Evolutionary conservation across 2,113 vertebrate species (phyloP).

Genomic region (Mormyrus lacerda): DNA sequence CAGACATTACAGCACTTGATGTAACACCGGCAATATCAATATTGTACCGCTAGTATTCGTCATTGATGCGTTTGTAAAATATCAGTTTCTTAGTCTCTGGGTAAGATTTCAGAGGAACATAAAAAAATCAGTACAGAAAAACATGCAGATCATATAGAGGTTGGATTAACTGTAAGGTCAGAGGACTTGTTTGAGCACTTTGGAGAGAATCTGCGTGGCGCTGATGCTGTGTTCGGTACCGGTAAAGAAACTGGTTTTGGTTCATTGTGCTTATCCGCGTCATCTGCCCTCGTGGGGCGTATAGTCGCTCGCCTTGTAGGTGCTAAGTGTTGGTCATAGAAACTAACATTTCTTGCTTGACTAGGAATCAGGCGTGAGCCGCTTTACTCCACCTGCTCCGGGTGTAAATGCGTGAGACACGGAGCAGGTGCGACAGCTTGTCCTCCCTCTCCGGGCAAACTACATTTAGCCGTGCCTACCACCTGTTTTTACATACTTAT

Average conservation of each 20-base stretch:
- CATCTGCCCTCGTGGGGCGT: not conserved
- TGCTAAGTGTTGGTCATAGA: conserved; percentile 39
- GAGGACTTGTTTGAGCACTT: not conserved
- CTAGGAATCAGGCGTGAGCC: conserved; percentile 22
- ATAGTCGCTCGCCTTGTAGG: conserved; percentile 24
- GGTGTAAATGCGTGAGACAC: not conserved
- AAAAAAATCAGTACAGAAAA: not conserved
- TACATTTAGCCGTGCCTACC: not conserved
- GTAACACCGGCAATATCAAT: not conserved
- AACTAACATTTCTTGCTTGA: conserved; percentile 33
- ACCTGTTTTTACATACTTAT: not conserved
- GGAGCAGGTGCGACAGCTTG: not conserved
- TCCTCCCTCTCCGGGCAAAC: not conserved
- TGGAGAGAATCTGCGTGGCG: not conserved
- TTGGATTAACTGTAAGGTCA: not conserved
- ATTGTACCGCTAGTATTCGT: not conserved
- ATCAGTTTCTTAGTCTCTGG: not conserved
- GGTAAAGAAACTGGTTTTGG: conserved; percentile 21
- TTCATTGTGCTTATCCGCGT: conserved; percentile 14
- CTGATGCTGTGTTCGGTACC: not conserved
- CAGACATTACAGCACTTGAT: not conserved
- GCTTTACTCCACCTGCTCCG: conserved; percentile 27
- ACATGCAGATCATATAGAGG: not conserved
- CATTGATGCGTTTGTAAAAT: not conserved
- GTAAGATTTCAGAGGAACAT: not conserved